Conservation (phyloP, 92 coral and sea anemone genomes). For the Scolanthus callimorphus region DNA sequence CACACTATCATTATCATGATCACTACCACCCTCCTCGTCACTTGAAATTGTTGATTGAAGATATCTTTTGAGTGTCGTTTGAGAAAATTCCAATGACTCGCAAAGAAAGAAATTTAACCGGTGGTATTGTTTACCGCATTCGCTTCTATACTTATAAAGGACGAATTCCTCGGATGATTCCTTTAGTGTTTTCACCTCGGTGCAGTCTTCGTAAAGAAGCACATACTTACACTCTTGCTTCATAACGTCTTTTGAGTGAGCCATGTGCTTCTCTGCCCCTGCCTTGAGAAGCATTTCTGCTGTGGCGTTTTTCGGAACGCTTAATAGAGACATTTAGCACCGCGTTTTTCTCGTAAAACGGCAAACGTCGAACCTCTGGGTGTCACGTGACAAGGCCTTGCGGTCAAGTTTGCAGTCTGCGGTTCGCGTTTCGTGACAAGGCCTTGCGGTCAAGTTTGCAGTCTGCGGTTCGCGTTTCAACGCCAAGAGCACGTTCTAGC, state of each 20-base stretch:
- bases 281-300: conserved; percentile 34
- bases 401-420: too few species aligned
- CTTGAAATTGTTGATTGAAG: conserved; percentile 16
- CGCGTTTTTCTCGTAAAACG: conserved; percentile 1
- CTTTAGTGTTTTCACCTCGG: conserved; percentile 36
- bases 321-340: conserved; percentile 6
- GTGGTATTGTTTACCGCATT: conserved; percentile 50
- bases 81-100: conserved; percentile 27
- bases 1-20: conserved; percentile 4
- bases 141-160: conserved; percentile 36
- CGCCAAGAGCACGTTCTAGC: too few species aligned
- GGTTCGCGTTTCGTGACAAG: too few species aligned
- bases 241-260: conserved; percentile 46
- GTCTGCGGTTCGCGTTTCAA: too few species aligned
- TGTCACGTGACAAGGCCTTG: too few species aligned
- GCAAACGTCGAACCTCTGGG: too few species aligned
- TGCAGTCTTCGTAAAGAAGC: conserved; percentile 20
- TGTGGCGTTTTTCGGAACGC: conserved; percentile 15
- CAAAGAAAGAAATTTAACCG: conserved; percentile 48
- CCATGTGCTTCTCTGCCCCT: conserved; percentile 40
- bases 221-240: neutral
- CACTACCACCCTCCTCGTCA: too few species aligned
- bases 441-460: too few species aligned
- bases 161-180: conserved; percentile 37
- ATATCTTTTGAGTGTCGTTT: conserved; percentile 25